phyloP scores from a whole-genome alignment of 2,888 invertebrate species.

The Oligia strigilis region DNA sequence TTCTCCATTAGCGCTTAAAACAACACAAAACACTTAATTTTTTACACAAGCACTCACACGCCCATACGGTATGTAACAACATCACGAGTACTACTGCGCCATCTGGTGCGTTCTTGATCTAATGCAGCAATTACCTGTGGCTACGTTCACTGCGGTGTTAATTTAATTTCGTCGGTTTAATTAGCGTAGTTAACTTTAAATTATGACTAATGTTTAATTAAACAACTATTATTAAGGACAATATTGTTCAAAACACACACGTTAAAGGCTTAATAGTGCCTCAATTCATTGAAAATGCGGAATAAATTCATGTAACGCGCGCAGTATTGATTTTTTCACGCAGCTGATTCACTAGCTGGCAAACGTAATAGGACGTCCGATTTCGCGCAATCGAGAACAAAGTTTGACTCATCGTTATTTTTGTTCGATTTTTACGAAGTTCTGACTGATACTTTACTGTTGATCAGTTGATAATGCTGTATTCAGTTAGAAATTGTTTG shows the following conservation, averaged over 20 bases:
- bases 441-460: conserved; percentile 64
- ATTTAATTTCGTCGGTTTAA: conserved; percentile 79
- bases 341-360: conserved; percentile 84
- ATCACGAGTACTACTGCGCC: conserved; percentile 89
- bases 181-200: conserved; percentile 68
- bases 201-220: conserved; percentile 66
- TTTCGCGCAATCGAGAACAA: conserved; percentile 80
- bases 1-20: conserved; percentile 83
- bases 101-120: conserved; percentile 81
- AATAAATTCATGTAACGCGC: conserved; percentile 67
- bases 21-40: conserved; percentile 88
- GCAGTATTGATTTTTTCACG: conserved; percentile 86
- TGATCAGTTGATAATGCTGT: conserved; percentile 54
- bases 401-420: conserved; percentile 84
- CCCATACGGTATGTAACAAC: conserved; percentile 89
- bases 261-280: conserved; percentile 35
- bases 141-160: conserved; percentile 80
- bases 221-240: conserved; percentile 56
- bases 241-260: conserved; percentile 36
- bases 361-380: conserved; percentile 64
- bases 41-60: conserved; percentile 90
- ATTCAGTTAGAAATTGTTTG: conserved; percentile 61
- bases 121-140: conserved; percentile 77
- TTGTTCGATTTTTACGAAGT: conserved; percentile 69
- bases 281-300: conserved; percentile 43